Conservation (phyloP, 2,113 vertebrate genomes). For the Petrocephalus zakoni region DNA sequence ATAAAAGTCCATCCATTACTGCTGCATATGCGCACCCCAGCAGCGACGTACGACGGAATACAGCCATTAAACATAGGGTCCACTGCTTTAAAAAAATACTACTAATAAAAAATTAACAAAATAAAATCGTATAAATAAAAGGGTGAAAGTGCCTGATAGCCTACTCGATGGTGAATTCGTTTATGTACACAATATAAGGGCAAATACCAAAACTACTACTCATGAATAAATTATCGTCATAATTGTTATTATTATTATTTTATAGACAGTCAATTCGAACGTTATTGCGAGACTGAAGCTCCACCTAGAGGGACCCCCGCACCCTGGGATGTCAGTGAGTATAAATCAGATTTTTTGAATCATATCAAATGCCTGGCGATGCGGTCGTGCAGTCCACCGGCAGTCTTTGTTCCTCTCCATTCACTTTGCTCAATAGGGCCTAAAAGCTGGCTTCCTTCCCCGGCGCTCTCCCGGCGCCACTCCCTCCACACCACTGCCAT, state of each 20-base stretch:
- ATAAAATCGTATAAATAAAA: not conserved
- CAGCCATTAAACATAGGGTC: not conserved
- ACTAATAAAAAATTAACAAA: not conserved
- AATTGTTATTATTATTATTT: not conserved
- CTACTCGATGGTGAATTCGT: no score
- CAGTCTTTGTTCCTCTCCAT: conserved; percentile 28
- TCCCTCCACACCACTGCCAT: conserved; percentile 63
- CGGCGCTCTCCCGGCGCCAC: conserved; percentile 14
- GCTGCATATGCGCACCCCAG: not conserved
- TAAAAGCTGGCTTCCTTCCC: conserved; percentile 19
- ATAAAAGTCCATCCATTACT: not conserved
- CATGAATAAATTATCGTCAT: not conserved
- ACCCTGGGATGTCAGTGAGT: not conserved
- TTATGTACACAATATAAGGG: not conserved
- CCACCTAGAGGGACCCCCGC: conserved; percentile 19
- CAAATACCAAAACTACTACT: not conserved
- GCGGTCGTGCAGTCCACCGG: conserved; percentile 16
- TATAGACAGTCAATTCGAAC: not conserved
- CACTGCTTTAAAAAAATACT: no score
- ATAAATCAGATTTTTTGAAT: conserved; percentile 29
- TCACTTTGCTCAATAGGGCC: conserved; percentile 28
- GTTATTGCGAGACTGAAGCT: conserved; percentile 15
- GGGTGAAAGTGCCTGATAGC: not conserved
- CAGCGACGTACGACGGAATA: not conserved
- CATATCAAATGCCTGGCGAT: conserved; percentile 29